Evolutionary conservation across 1,140 invertebrate species (phyloP), one percentile per base, ranked within the genome.

Genomic region (Anoplolepis gracilipes): DNA sequence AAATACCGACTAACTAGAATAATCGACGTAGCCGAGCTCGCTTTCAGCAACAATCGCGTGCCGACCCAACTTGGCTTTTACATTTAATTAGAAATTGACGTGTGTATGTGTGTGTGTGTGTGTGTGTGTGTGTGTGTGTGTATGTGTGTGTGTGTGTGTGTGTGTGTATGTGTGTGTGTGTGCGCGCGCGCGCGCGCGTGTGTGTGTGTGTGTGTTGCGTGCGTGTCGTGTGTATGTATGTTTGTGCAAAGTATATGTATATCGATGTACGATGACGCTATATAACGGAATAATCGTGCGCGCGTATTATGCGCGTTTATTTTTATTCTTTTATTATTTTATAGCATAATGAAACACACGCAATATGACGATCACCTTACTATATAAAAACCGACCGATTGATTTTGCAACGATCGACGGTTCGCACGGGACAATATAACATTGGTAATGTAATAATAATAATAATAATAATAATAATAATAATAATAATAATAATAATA

Each of bases 161-260:
- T n/a, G n/a, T n/a, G n/a, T n/a, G n/a, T n/a, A n/a, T n/a, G n/a
- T n/a, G n/a, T n/a, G n/a, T n/a, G n/a, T n/a, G n/a, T n/a, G n/a
- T n/a, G n/a, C n/a, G n/a, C n/a, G n/a, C n/a, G n/a, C n/a, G n/a
- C n/a, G n/a, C n/a, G n/a, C n/a, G n/a, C n/a, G n/a, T n/a, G n/a
- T n/a, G n/a, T n/a, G n/a, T n/a, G n/a, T n/a, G n/a, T n/a, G n/a
- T n/a, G n/a, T n/a, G n/a, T n/a, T n/a, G n/a, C n/a, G n/a, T n/a
- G n/a, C n/a, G n/a, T n/a, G n/a, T n/a, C n/a, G n/a, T n/a, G n/a
- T n/a, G n/a, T n/a, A n/a, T n/a, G n/a, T n/a, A n/a, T n/a, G n/a
- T n/a, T n/a, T 86, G 79, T 92, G 89, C 89, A 86, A 90, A 86
- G 84, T 76, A n/a, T n/a, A n/a, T n/a, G n/a, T n/a, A n/a, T n/a